These are phyloP conservation scores for Halocynthia aurantium DNA, from an alignment of 23 tunicate genomes.

Conservation along the genomic window DNA sequence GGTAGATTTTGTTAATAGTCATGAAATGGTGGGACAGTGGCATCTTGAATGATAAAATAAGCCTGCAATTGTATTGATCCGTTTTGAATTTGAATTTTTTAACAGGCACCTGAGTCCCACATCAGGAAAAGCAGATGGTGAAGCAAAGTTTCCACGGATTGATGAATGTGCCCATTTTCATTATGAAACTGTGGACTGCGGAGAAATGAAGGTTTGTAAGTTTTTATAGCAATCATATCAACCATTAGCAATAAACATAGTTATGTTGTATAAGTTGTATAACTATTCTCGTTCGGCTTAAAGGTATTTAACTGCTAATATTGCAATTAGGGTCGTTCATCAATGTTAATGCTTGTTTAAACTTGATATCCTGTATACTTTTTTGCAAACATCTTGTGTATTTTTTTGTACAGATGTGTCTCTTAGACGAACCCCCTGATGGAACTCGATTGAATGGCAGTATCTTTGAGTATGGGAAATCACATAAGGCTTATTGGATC, in stretches of 20 bases:
- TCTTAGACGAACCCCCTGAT: conserved; percentile 61
- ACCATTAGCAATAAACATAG: too few species aligned
- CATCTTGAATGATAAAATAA: too few species aligned
- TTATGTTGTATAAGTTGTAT: too few species aligned
- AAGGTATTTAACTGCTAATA: too few species aligned
- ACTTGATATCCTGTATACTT: too few species aligned
- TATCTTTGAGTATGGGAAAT: conserved; percentile 27
- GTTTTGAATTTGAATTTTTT: neutral
- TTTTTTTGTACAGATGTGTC: conserved; percentile 39
- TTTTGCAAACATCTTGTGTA: neutral
- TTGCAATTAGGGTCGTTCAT: too few species aligned
- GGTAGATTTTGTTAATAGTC: too few species aligned
- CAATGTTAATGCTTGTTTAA: too few species aligned
- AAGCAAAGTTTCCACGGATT: conserved; percentile 79
- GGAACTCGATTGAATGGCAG: conserved; percentile 45
- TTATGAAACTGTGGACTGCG: conserved; percentile 76
- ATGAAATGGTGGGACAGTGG: too few species aligned
- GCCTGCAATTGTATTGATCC: neutral
- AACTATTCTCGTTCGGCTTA: too few species aligned
- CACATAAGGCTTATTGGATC: conserved; percentile 61
- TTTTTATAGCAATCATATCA: neutral
- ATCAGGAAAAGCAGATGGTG: conserved; percentile 5
- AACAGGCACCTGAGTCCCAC: conserved; percentile 16
- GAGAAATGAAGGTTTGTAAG: conserved; percentile 45
- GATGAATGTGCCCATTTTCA: conserved; percentile 97